Conservation (phyloP, 2,113 vertebrate genomes). For the Petromus typicus region DNA sequence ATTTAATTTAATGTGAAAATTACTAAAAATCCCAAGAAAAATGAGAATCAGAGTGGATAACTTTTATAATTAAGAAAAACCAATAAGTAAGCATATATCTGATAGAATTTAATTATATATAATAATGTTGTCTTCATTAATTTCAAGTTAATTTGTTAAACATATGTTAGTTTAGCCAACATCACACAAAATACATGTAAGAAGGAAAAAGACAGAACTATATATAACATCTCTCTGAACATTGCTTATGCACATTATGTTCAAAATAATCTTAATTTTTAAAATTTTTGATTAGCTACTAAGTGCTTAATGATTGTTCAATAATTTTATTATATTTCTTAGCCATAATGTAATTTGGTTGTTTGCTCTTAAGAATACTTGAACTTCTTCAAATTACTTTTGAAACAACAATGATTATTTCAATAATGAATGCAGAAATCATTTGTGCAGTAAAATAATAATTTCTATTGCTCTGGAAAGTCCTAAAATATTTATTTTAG, state of each 20-base stretch:
- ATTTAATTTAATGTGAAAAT: constrained; percentile 27
- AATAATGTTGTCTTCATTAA: neutral
- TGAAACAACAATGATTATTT: constrained; percentile 3
- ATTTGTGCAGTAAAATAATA: neutral
- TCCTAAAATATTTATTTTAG: neutral
- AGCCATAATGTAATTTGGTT: neutral
- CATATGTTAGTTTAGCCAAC: constrained; percentile 69
- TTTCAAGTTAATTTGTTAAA: constrained; percentile 64
- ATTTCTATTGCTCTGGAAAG: neutral
- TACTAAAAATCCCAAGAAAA: constrained; percentile 29
- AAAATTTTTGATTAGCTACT: neutral
- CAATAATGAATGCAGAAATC: neutral
- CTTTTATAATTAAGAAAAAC: neutral
- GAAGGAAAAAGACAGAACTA: constrained; percentile 42
- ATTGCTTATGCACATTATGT: neutral
- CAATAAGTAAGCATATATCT: neutral
- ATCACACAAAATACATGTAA: constrained; percentile 57
- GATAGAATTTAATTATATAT: neutral
- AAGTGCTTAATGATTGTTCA: neutral
- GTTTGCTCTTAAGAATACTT: neutral
- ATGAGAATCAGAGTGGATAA: neutral
- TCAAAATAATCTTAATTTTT: neutral
- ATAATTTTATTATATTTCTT: neutral
- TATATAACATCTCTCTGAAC: neutral
- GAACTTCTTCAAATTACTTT: neutral